These are phyloP conservation scores for Lasioglossum albipes DNA, from an alignment of 1,140 invertebrate species.

Conservation along the genomic window DNA sequence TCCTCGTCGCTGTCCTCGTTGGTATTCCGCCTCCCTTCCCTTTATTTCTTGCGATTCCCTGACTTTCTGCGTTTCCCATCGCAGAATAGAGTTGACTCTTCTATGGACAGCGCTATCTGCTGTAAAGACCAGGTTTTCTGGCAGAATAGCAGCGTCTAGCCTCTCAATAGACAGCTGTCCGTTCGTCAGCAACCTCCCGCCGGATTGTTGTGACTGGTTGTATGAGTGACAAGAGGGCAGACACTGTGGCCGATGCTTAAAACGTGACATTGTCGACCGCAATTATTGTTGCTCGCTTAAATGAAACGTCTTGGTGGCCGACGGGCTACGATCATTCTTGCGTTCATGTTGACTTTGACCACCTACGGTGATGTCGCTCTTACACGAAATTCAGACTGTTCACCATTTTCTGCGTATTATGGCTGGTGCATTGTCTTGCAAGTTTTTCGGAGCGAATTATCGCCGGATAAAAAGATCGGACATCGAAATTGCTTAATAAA, in stretches of 20 bases:
- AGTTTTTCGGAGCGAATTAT: too few species aligned
- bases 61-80: conserved; percentile 7
- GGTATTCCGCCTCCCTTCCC: conserved; percentile 39
- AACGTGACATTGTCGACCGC: conserved; percentile 35
- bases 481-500: too few species aligned
- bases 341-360: too few species aligned
- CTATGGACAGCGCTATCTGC: conserved; percentile 42
- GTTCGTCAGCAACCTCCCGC: conserved; percentile 58
- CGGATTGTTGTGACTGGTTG: conserved; percentile 70
- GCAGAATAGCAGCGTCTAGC: conserved; percentile 21
- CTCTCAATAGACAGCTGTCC: conserved; percentile 60
- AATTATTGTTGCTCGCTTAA: conserved; percentile 4
- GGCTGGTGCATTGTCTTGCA: too few species aligned
- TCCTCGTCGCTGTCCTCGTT: too few species aligned
- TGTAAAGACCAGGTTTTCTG: conserved; percentile 38
- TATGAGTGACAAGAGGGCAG: conserved; percentile 67
- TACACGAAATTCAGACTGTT: too few species aligned
- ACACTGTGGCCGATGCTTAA: conserved; percentile 38
- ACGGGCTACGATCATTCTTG: not conserved
- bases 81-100: conserved; percentile 35
- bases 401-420: too few species aligned
- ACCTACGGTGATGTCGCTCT: too few species aligned
- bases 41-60: conserved; percentile 42
- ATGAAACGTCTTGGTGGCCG: conserved; percentile 14
- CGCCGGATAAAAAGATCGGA: too few species aligned